A percentile compares a stretch with the other conserved stretches of the same genome.
phyloP scores from a whole-genome alignment of 1,140 invertebrate species.

The Ladona fulva region DNA sequence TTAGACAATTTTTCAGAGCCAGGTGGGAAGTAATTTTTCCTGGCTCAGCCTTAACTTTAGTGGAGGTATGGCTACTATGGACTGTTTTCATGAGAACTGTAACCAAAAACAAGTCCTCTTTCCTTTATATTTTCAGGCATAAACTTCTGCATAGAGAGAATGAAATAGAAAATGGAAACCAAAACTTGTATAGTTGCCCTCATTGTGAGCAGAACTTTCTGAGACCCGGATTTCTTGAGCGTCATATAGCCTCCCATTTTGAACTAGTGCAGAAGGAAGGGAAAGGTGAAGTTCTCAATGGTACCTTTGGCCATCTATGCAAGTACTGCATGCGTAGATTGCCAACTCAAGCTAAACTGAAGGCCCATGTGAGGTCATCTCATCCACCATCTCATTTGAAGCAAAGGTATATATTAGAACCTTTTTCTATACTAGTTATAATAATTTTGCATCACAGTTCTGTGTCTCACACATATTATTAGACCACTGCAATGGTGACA shows the following conservation, averaged over 20 bases:
- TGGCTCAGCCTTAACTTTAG: too few species aligned
- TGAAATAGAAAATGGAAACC: not conserved
- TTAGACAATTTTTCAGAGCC: too few species aligned
- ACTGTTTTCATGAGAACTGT: too few species aligned
- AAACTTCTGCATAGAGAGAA: not conserved
- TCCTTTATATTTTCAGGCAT: not conserved
- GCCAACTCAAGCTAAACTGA: not conserved
- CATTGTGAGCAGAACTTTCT: slow-evolving; percentile 18
- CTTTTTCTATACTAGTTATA: too few species aligned
- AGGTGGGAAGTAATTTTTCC: too few species aligned
- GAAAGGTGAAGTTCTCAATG: not conserved
- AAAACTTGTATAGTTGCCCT: not conserved
- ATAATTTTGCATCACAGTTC: too few species aligned
- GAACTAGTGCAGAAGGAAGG: not conserved
- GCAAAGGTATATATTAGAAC: not conserved
- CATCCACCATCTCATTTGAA: not conserved
- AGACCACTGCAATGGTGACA: too few species aligned
- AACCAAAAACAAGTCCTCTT: not conserved
- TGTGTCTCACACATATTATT: too few species aligned
- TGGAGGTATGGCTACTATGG: too few species aligned
- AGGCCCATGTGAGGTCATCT: not conserved
- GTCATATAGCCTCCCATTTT: slow-evolving; percentile 10
- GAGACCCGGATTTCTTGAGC: slow-evolving; percentile 15
- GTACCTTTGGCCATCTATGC: not conserved
- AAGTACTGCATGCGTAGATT: not conserved